Evolutionary conservation across 2,113 vertebrate species (phyloP), one percentile per base, ranked within the genome.

Genomic region (Corythaeola cristata): DNA sequence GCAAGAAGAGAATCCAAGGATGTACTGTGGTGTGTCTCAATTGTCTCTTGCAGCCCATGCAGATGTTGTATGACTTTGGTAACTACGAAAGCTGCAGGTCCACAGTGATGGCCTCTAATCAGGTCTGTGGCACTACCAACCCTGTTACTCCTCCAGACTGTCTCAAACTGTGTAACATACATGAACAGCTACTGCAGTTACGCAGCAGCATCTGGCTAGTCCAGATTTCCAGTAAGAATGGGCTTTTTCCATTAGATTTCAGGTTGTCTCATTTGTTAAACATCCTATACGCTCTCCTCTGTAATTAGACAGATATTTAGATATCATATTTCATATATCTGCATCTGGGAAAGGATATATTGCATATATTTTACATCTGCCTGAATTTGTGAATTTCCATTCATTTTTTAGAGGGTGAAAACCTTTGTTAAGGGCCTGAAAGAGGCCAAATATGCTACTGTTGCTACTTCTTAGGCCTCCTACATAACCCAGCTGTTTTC

Each of bases 191-290:
- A 81, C 89, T 77, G 72, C 59, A 80, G 77, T 86, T 84, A 81
- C 44, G 64, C 44, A 72, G 93, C 68, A 90, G 91, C 86, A 96
- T 67, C 73, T 74, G 77, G 47, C 60, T 91, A 63, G 63, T 84
- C 75, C 79, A 77, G 75, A 86, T 93, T 92, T 90, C 60, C 76
- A 78, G 47, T 47, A 85, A 67, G 88, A 96, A 72, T 74, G 37
- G 35, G 63, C 59, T 86, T 79, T 91, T 95, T 89, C 69, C 86
- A 23, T 64, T 88, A 52, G 69, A 77, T 79, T 90, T 83, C 2
- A 4, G 13, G 74, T 91, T 89, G 50, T 83, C 44, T 12, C 3
- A 74, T 72, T 85, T 93, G 55, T 85, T 74, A 72, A 82, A 91
- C 87, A 85, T 41, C 37, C 63, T 85, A 33, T 79, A 41, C 50